Percentiles rank a stretch among this genome's conserved stretches.
These are phyloP conservation scores for Xestia rhomboidea DNA, from an alignment of 2,888 invertebrate species.

Conservation along the genomic window DNA sequence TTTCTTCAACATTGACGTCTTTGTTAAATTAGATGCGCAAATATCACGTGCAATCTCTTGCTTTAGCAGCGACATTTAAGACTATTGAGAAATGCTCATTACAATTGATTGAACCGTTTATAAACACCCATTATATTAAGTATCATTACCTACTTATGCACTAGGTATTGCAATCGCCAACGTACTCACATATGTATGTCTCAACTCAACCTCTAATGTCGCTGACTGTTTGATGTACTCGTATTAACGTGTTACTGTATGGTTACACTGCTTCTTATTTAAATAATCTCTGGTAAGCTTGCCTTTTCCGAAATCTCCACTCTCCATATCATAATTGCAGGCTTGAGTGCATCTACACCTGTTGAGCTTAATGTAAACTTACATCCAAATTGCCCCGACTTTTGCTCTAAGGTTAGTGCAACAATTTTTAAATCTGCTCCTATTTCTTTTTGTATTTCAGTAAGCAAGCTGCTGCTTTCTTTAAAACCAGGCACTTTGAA, in stretches of 20 bases:
- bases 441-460: neutral
- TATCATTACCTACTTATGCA: slow-evolving; percentile 60
- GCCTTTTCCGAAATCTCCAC: neutral
- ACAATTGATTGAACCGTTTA: slow-evolving; percentile 61
- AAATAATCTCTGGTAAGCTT: neutral
- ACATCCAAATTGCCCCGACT: slow-evolving; percentile 5
- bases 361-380: slow-evolving; percentile 9
- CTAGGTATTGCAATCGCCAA: slow-evolving; percentile 49
- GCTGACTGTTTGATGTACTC: slow-evolving; percentile 20
- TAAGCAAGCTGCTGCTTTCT: neutral
- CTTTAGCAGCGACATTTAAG: slow-evolving; percentile 46
- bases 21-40: slow-evolving; percentile 38
- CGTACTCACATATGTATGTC: slow-evolving; percentile 41
- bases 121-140: slow-evolving; percentile 58
- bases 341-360: slow-evolving; percentile 18
- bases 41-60: slow-evolving; percentile 49
- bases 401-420: neutral
- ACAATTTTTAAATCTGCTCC: neutral
- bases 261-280: slow-evolving; percentile 1
- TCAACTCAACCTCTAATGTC: slow-evolving; percentile 29
- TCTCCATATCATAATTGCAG: slow-evolving; percentile 1
- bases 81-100: slow-evolving; percentile 54
- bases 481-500: neutral
- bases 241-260: slow-evolving; percentile 6
- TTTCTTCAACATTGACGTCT: slow-evolving; percentile 35